Evolutionary conservation across 2,888 invertebrate genomes (phyloP).

Genomic region (Eupithecia vulgata): DNA sequence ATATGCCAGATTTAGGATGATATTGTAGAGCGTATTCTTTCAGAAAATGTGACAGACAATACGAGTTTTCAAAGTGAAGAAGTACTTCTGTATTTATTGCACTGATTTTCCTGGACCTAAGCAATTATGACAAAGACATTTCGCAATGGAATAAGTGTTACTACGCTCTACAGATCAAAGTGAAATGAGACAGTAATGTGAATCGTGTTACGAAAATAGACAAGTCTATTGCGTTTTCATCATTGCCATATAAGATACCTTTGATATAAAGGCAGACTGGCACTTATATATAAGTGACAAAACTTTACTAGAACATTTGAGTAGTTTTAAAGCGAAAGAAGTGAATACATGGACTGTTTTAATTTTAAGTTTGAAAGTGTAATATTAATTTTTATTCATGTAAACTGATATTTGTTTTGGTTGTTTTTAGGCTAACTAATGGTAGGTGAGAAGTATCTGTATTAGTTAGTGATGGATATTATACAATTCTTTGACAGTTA

Average conservation of each 20-base stretch:
- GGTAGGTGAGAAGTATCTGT: not conserved
- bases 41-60: conserved; percentile 1
- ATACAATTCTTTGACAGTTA: not conserved
- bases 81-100: not conserved
- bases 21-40: not conserved
- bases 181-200: conserved; percentile 16
- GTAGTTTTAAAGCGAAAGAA: conserved; percentile 18
- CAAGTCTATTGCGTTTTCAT: conserved; percentile 5
- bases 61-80: not conserved
- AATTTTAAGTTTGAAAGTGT: conserved; percentile 23
- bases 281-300: not conserved
- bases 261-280: not conserved
- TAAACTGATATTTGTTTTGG: conserved; percentile 9
- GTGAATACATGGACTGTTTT: conserved; percentile 33
- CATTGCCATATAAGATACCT: not conserved
- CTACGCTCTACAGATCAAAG: conserved; percentile 11
- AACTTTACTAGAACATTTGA: not conserved
- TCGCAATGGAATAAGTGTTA: not conserved
- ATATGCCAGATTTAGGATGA: not conserved
- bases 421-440: not conserved
- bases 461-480: not conserved
- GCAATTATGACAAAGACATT: not conserved
- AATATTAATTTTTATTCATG: conserved; percentile 21
- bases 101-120: not conserved
- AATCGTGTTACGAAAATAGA: conserved; percentile 7